A percentile compares a stretch with the other conserved stretches of the same genome.
Evolutionary conservation across 2,888 invertebrate species (phyloP).

Genomic region (Folsomia manolachei): DNA sequence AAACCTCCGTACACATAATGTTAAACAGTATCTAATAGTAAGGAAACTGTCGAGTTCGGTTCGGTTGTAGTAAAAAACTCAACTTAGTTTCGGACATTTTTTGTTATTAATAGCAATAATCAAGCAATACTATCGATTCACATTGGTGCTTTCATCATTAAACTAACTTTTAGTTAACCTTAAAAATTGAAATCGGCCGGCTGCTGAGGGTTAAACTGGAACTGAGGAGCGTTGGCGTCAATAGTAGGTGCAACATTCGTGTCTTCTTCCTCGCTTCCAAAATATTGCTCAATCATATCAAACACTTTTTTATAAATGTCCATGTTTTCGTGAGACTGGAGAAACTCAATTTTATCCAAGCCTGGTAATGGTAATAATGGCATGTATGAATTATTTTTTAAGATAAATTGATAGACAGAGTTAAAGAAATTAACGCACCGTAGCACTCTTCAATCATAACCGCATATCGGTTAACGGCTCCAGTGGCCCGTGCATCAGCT

Average conservation of each 20-base stretch:
- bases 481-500: slow-evolving; percentile 66
- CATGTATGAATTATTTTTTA: slow-evolving; percentile 19
- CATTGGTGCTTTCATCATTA: no score
- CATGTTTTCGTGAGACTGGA: slow-evolving; percentile 94
- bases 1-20: no score
- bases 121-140: no score
- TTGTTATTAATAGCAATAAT: no score
- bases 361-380: slow-evolving; percentile 61
- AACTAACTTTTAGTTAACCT: slow-evolving; percentile 21
- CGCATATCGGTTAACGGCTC: slow-evolving; percentile 82
- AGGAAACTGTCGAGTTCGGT: no score
- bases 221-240: slow-evolving; percentile 69
- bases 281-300: slow-evolving; percentile 93
- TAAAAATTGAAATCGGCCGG: slow-evolving; percentile 44
- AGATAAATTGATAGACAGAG: not conserved
- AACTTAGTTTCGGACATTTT: no score
- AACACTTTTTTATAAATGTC: slow-evolving; percentile 97
- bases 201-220: slow-evolving; percentile 55
- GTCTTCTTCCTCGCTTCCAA: slow-evolving; percentile 79
- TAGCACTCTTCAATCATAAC: slow-evolving; percentile 91
- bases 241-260: slow-evolving; percentile 73
- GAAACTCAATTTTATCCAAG: slow-evolving; percentile 94
- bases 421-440: slow-evolving; percentile 61
- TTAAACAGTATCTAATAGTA: no score
- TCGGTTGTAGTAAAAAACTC: no score